Percentiles rank a stretch among this genome's conserved stretches.
These are phyloP conservation scores for Danaus chrysippus DNA, from an alignment of 2,888 invertebrate genomes.

Conservation along the genomic window DNA sequence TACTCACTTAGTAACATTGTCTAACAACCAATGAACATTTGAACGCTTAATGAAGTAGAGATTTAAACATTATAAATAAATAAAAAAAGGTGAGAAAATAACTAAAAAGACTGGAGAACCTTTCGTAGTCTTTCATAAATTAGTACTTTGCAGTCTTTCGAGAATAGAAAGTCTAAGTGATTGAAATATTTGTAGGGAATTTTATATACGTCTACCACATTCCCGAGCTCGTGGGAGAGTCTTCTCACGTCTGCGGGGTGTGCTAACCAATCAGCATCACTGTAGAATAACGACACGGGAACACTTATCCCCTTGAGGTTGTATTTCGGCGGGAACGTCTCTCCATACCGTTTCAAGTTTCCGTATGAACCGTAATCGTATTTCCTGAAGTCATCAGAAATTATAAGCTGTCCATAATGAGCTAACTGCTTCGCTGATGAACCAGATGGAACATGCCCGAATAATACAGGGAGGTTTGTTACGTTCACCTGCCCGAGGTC, in stretches of 20 bases:
- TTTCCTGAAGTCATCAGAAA: slow-evolving; percentile 50
- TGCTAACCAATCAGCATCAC: slow-evolving; percentile 82
- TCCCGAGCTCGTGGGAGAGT: slow-evolving; percentile 71
- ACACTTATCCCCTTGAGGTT: slow-evolving; percentile 44
- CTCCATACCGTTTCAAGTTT: slow-evolving; percentile 51
- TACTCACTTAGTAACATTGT: too few relatives aligned
- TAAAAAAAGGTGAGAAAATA: not conserved
- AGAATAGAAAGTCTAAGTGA: slow-evolving; percentile 60
- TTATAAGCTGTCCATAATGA: slow-evolving; percentile 75
- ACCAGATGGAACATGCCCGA: slow-evolving; percentile 76
- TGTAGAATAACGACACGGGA: slow-evolving; percentile 59
- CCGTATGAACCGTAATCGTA: slow-evolving; percentile 52
- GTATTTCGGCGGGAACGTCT: slow-evolving; percentile 50
- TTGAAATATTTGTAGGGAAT: slow-evolving; percentile 73
- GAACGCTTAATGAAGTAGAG: too few relatives aligned
- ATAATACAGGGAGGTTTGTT: slow-evolving; percentile 76
- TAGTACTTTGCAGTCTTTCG: slow-evolving; percentile 52
- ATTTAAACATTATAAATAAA: too few relatives aligned
- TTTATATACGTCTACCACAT: slow-evolving; percentile 74
- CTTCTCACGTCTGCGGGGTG: slow-evolving; percentile 76
- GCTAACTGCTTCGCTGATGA: slow-evolving; percentile 71
- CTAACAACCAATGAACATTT: too few relatives aligned
- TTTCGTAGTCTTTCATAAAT: slow-evolving; percentile 43
- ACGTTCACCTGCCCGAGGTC: slow-evolving; percentile 78
- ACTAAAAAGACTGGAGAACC: slow-evolving; percentile 36